phyloP scores from a whole-genome alignment of 2,888 invertebrate species.

The Ectemnius cavifrons region DNA sequence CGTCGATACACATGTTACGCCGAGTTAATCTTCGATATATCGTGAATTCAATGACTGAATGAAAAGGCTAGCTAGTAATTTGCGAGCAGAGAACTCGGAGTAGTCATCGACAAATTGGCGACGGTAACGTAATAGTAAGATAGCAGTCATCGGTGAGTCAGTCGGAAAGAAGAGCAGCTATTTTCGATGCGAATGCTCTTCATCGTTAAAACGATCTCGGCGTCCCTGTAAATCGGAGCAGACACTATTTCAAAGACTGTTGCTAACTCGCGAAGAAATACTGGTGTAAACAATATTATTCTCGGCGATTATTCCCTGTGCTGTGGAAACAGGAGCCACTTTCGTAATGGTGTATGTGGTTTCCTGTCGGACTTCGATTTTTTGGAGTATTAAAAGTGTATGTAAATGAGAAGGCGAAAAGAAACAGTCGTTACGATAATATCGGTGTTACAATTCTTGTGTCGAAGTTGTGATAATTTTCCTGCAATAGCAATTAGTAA shows the following conservation, averaged over 20 bases:
- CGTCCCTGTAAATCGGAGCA: constrained; percentile 31
- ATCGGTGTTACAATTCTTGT: too few relatives aligned
- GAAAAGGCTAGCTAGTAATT: neutral
- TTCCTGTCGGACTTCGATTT: too few relatives aligned
- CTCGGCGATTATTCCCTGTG: neutral
- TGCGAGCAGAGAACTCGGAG: neutral
- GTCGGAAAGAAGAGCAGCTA: constrained; percentile 42
- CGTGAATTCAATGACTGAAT: neutral
- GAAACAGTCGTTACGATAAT: too few relatives aligned
- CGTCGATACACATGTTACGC: neutral
- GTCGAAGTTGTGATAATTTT: too few relatives aligned
- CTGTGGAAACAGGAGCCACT: too few relatives aligned
- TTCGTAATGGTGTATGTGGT: too few relatives aligned
- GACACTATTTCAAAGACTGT: constrained; percentile 23
- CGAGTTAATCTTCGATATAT: neutral
- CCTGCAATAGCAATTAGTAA: too few relatives aligned
- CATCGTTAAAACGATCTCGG: constrained; percentile 23
- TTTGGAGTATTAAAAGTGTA: too few relatives aligned
- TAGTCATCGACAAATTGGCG: neutral
- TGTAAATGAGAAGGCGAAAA: too few relatives aligned
- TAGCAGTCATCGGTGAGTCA: neutral
- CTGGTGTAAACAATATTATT: neutral
- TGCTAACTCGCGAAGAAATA: neutral
- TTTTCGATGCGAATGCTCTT: constrained; percentile 55
- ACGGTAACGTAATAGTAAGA: constrained; percentile 14